Evolutionary conservation across 1,140 invertebrate species (phyloP), one percentile per base, ranked within the genome.

Genomic region (Cecropterus lyciades): DNA sequence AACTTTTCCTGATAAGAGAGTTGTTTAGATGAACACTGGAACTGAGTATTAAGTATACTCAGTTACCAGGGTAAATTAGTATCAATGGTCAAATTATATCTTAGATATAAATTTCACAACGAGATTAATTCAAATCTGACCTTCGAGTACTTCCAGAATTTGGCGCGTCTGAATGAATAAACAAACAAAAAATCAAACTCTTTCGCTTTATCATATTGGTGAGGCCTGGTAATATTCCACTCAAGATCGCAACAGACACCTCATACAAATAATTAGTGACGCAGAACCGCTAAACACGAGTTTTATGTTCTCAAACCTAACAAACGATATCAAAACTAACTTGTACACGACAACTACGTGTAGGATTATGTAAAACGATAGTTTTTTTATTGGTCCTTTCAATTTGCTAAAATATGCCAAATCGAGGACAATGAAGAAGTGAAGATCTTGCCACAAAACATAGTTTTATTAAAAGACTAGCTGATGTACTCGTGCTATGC

Each of bases 181-280:
- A n/a, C n/a, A n/a, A n/a, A n/a, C n/a, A n/a, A n/a, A n/a, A n/a
- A n/a, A n/a, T n/a, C n/a, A n/a, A n/a, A n/a, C n/a, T n/a, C n/a
- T n/a, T n/a, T n/a, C n/a, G n/a, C n/a, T 16, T 51, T 46, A 51
- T 62, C 45, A 62, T 27, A 51, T n/a, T n/a, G 30, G 13, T 33
- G 30, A 17, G 11, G 24, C 43, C 14, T 33, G 24, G 45, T 60
- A 48, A 60, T 51, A 48, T 62, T 62, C 57, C 57, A 62, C 57
- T 51, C 46, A 62, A 45, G 46, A 51, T 62, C 45, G 57, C 57
- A 62, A 49, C 46, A 37, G 59, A 62, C 46, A 51, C 46, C 59
- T 62, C 33, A 62, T 62, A 15, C 17, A 60, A 48, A 13, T 60
- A 60, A 60, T 48, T 48, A 60, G 24, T 46, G 56, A 48, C 14